Base-by-base conservation (phyloP, 2,888 invertebrate species). In the Melinopterus prodromus region DNA sequence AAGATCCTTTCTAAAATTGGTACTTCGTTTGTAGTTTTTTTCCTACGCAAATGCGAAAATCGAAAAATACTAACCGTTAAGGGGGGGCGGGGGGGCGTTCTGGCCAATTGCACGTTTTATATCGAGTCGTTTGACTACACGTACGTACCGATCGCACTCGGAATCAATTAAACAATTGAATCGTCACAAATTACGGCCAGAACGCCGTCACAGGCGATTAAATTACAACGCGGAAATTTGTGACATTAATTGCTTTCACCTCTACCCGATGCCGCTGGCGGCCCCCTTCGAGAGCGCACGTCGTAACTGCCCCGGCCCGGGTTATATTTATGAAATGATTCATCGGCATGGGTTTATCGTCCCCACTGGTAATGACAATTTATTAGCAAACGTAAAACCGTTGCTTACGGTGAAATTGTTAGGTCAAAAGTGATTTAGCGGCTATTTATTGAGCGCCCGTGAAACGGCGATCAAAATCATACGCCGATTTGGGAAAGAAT, bases 161-260 rank as follows among this genome's bases (percentile, higher is more conserved):
- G 53, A 53, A 53, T 53, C 53, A 53, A 53, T 53, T 53, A 53
- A 53, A 53, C 53, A 53, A 53, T 53, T 53, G 53, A 53, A 53
- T 53, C 53, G 53, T 53, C 53, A 53, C 53, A 53, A 53, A 53
- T 53, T 53, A 53, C 53, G 53, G 12, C 9, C 53, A 53, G 53
- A 53, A 53, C 5, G 7, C 53, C 53, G 53, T 53, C 53, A 53
- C 53, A 6, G 53, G 53, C 53, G 53, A 53, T 53, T 53, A 53
- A 53, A 53, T 53, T 53, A 53, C 53, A 12, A 53, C 53, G 53
- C 53, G 53, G 53, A 53, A 53, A 53, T 53, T 53, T 1, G 53
- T 53, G 53, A 53, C 53, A 53, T 53, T 53, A 53, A 53, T 53
- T 53, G 53, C 53, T 12, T 53, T 53, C 53, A 53, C 53, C 53